Evolutionary conservation across 2,888 invertebrate genomes (phyloP), one percentile per base, ranked within the genome.

Genomic region (Ariolimax columbianus): DNA sequence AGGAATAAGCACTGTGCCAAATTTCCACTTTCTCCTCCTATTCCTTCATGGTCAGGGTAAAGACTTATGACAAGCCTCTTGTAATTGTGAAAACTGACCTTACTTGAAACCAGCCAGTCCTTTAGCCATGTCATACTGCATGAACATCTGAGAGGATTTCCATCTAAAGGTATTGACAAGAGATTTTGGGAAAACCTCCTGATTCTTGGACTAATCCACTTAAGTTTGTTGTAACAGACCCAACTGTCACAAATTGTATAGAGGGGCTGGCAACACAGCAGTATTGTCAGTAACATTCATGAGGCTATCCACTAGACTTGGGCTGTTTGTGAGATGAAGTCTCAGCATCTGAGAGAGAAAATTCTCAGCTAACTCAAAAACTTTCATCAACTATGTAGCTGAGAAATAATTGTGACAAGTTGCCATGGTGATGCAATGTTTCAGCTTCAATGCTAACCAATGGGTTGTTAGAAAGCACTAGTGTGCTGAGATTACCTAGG

Each of bases 121-220:
- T 91, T 89, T 85, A 95, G 87, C 94, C 94, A 94, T 78, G 91
- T 87, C 66, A 94, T 89, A 38, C 92, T 91, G 19, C 90, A 88
- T 85, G 94, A 92, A 93, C 97, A 97, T 91, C 96, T 96, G 94
- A 97, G 95, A 40, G 95, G 95, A 93, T 97, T 97, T 9, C 96
- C 96, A 84, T 95, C 95, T 84, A 97, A 93, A 89, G 96, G 95
- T 77, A 97, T 93, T 36, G 95, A 95, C 89, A 96, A 95, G 79
- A 97, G 93, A 91, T 96, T 96, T 0, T 96, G 96, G 88, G 97
- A 95, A 92, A 96, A 96, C 91, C 96, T 96, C 78, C 96, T 94
- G 85, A 97, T 94, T 92, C 96, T 96, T 84, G 95, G 95, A 88
- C 96, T 95, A 82, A 97, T 95, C 88, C 95, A 95, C 82, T 96